A percentile compares a stretch with the other conserved stretches of the same genome.
Evolutionary conservation across 2,797 vertebrate genomes (phyloP).

Genomic region (Dromococcyx pavoninus): DNA sequence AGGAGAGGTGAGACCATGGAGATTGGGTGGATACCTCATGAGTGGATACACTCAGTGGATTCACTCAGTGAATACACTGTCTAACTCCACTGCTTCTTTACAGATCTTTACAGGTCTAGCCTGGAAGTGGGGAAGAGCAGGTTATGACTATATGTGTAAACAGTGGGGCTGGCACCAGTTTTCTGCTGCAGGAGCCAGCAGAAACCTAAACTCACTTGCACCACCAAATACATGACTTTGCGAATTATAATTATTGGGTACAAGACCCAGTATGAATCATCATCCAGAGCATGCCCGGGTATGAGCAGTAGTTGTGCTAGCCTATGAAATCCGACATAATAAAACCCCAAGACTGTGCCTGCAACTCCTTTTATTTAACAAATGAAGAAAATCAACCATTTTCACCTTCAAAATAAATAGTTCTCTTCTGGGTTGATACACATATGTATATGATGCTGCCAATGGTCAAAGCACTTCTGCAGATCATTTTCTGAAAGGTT

Average conservation of each 20-base stretch:
- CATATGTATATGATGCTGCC: no score
- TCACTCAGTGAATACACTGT: no score
- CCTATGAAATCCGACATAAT: background rate
- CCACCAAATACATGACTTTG: background rate
- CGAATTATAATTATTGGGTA: background rate
- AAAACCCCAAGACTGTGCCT: no score
- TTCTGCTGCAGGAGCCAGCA: background rate
- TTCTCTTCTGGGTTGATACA: no score
- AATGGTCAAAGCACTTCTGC: no score
- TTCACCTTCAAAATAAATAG: no score
- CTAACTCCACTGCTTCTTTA: background rate
- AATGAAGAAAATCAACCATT: no score
- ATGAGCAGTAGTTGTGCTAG: background rate
- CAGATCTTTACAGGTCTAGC: background rate
- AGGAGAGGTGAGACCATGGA: background rate
- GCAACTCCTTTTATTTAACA: no score
- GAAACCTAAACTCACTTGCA: background rate
- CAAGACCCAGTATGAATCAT: background rate
- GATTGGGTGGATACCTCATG: rapidly evolving
- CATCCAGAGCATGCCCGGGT: background rate
- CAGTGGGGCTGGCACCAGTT: rapidly evolving
- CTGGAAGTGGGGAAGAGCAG: background rate
- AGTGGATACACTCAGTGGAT: no score
- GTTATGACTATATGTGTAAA: rapidly evolving
- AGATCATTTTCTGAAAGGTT: no score